phyloP scores from a whole-genome alignment of 1,140 invertebrate species.

The Papilio dardanus region DNA sequence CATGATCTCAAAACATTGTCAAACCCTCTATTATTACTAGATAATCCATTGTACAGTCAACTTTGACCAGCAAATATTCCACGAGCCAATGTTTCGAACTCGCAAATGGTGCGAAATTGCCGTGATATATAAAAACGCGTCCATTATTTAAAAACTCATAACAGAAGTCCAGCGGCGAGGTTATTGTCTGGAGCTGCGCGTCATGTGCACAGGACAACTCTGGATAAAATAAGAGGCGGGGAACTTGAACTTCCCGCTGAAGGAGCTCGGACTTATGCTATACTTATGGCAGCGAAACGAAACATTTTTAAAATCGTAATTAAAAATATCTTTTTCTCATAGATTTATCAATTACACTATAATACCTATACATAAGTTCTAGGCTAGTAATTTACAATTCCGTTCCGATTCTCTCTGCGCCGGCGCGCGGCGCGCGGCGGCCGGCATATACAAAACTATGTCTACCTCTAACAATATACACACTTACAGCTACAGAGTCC shows the following conservation, averaged over 20 bases:
- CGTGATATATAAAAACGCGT: background rate
- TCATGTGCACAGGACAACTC: conserved; percentile 13
- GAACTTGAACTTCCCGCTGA: conserved; percentile 36
- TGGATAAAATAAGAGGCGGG: too few species aligned
- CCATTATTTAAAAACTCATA: conserved; percentile 23
- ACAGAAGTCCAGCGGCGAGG: conserved; percentile 51
- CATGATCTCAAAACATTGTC: background rate
- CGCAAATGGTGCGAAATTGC: background rate
- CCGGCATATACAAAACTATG: conserved; percentile 41
- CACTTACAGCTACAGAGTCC: conserved; percentile 62
- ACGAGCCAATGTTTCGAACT: background rate
- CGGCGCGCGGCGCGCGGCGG: too few species aligned
- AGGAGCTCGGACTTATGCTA: conserved; percentile 65
- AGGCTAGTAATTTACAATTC: conserved; percentile 65
- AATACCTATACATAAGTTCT: conserved; percentile 64
- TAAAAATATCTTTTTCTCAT: conserved; percentile 78
- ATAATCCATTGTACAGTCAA: too few species aligned
- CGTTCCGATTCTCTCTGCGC: conserved; percentile 3
- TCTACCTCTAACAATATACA: conserved; percentile 63
- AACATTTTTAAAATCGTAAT: conserved; percentile 72
- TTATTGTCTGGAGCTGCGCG: conserved; percentile 66
- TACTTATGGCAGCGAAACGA: conserved; percentile 74
- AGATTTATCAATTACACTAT: conserved; percentile 59
- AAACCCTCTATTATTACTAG: too few species aligned
- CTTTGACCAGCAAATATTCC: background rate